A percentile compares a stretch with the other conserved stretches of the same genome.
Evolutionary conservation across 1,140 invertebrate species (phyloP).

Genomic region (Drosophila bocqueti): DNA sequence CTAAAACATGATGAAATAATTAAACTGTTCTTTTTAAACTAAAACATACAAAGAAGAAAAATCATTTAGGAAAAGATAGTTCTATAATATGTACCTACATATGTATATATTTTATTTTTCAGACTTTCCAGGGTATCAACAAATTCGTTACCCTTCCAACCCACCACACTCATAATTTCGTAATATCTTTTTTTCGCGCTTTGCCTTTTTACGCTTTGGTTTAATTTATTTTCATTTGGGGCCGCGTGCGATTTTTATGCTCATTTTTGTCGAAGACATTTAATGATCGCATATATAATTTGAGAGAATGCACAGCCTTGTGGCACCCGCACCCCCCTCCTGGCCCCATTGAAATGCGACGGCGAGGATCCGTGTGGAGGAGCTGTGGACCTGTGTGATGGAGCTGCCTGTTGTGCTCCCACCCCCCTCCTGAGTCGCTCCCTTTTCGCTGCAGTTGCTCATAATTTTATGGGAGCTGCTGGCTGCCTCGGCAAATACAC

Average conservation of each 20-base stretch:
- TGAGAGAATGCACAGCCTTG: slow-evolving; percentile 72
- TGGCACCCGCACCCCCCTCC: not conserved
- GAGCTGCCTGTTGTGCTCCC: slow-evolving; percentile 3
- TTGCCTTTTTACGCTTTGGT: slow-evolving; percentile 59
- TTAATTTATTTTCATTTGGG: slow-evolving; percentile 82
- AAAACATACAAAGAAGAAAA: not conserved
- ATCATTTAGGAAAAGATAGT: not conserved
- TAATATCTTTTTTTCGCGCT: slow-evolving; percentile 36
- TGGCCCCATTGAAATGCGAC: slow-evolving; percentile 10
- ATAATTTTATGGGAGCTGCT: slow-evolving; percentile 76
- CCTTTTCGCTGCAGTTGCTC: slow-evolving; percentile 60
- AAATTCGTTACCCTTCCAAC: not conserved
- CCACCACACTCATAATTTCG: slow-evolving; percentile 6
- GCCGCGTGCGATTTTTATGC: slow-evolving; percentile 79
- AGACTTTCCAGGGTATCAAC: not conserved
- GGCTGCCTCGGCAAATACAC: slow-evolving; percentile 59
- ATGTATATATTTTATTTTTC: not conserved
- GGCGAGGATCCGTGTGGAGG: slow-evolving; percentile 14
- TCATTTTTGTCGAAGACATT: slow-evolving; percentile 84
- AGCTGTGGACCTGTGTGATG: slow-evolving; percentile 34
- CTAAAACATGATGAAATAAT: not conserved
- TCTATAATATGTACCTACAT: not conserved
- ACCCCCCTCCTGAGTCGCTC: not conserved
- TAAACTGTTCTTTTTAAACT: not conserved
- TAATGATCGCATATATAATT: slow-evolving; percentile 84